Base-by-base conservation (phyloP, 2,113 vertebrate genomes). In the Chaetodon auriga region DNA sequence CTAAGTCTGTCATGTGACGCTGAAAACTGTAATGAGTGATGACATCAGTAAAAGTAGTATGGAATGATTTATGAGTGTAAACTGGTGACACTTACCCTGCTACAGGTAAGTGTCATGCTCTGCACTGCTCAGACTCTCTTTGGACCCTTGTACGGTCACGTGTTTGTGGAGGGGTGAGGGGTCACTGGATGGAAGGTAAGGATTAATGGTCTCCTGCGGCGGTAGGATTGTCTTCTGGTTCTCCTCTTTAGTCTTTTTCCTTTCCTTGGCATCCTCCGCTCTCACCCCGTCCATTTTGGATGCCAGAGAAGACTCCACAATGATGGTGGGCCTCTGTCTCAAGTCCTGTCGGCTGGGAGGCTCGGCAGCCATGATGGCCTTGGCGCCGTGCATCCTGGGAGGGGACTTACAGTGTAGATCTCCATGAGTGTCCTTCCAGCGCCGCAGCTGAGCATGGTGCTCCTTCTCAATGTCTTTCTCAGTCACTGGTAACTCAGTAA, bases 61-160 rank as follows among this genome's bases (percentile, higher is more conserved):
- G 68, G 62, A 84, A 78, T 55, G 76, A 35, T 74, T 48, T 38
- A 6, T 45, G 60, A 36, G 36, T 75, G 77, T 81, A 68, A 84
- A 81, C 71, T 23, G 43, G 30, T n/a, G 53, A 74, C 41, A 66
- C 35, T 82, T 13, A 48, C 21, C 45, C 65, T 15, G 89, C 95
- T 97, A 98, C 95, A 99, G 96, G 83, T 97, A 97, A 1, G 98
- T 99, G 95, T 99, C 98, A 35, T 97, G 97, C 91, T 98, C 97
- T 46, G 85, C 90, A 77, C 97, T 98, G 65, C 93, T 97, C 90
- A 98, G 94, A 87, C 97, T 99, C 91, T 97, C 97, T 89, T 90
- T 96, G 90, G 97, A 99, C 60, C 77, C 91, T 68, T 93, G 95
- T 68, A 91, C 79, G 51, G 84, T 84, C 41, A 76, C 75, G 87